Base-by-base conservation (phyloP, 1,140 invertebrate genomes). In the Eumeta japonica region DNA sequence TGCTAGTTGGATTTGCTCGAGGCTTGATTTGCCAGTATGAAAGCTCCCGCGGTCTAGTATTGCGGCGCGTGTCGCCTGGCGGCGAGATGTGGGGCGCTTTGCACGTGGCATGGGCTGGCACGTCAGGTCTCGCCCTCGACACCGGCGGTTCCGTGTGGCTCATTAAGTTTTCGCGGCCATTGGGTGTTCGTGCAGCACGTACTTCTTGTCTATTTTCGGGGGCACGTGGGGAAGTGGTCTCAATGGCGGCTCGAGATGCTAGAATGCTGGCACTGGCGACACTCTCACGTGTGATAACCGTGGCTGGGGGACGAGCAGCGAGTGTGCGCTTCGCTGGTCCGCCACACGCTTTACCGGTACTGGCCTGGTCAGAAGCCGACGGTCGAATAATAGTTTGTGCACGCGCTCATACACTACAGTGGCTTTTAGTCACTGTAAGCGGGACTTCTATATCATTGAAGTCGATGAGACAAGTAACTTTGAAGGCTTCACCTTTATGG, bases 101-200 rank as follows among this genome's bases (percentile, higher is more conserved):
- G 30, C 87, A 92, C 64, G 79, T 97, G 76, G 90, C 84, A 76
- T 94, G 83, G 80, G 71, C 77, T 16, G 73, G 62, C 0, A 54
- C 55, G 2, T 74, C 76, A 14, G 76, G 71, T 0, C 70, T 97
- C 10, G 90, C 92, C 32, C 88, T 91, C 13, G 95, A 99, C 65
- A 96, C 91, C 41, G 94, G 94, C 10, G 96, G 96, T 1, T 97
- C 92, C n/a, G 94, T 98, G 2, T 98, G 96, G 82, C 88, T 97
- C 52, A 77, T 98, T 10, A 89, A 84, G 54, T 94, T 97, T 54
- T 93, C 90, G 47, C 78, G 93, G 38, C 85, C 90, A 4, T 82
- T 97, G 55, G 94, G 94, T 2, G 87, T 95, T 3, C 78, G 94
- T 35, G 87, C 87, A 7, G 92, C 89, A 62, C 87, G 90, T 45